These are phyloP conservation scores for Pangasianodon gigas DNA, from an alignment of 2,113 vertebrate genomes.

Conservation along the genomic window DNA sequence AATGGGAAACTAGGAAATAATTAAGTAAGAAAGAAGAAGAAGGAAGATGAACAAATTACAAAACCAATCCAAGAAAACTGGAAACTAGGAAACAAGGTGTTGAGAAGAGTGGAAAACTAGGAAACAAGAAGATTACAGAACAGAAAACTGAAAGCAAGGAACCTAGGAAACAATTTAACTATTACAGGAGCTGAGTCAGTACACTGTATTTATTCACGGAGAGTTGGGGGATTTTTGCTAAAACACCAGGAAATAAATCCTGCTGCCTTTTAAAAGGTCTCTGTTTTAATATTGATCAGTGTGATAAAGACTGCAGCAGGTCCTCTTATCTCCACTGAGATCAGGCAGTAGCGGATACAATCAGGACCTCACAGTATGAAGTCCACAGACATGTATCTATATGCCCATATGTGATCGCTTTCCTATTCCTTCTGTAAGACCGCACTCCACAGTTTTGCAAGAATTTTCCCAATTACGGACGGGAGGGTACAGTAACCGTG, in stretches of 20 bases:
- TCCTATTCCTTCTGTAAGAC: conserved; percentile 5
- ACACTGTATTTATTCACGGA: background rate
- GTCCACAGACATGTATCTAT: background rate
- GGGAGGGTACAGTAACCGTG: background rate
- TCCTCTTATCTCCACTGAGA: background rate
- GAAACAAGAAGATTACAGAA: background rate
- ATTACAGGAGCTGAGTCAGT: background rate
- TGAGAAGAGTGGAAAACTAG: background rate
- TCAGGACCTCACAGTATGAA: conserved; percentile 20
- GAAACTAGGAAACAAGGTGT: background rate
- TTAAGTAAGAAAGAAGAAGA: background rate
- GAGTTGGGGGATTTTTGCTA: background rate
- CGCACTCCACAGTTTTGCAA: conserved; percentile 5
- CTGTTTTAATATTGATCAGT: conserved; percentile 9
- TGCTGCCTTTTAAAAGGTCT: background rate
- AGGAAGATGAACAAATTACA: background rate
- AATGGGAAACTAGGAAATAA: background rate
- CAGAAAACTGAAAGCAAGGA: background rate
- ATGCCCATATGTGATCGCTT: background rate
- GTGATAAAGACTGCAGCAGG: conserved; percentile 7
- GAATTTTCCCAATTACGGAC: background rate
- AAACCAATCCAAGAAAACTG: background rate
- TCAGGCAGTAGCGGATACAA: conserved; percentile 18
- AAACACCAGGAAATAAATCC: background rate
- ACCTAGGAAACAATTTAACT: background rate